These are phyloP conservation scores for Acrossocheilus fasciatus DNA, from an alignment of 2,797 vertebrate genomes.

Conservation along the genomic window DNA sequence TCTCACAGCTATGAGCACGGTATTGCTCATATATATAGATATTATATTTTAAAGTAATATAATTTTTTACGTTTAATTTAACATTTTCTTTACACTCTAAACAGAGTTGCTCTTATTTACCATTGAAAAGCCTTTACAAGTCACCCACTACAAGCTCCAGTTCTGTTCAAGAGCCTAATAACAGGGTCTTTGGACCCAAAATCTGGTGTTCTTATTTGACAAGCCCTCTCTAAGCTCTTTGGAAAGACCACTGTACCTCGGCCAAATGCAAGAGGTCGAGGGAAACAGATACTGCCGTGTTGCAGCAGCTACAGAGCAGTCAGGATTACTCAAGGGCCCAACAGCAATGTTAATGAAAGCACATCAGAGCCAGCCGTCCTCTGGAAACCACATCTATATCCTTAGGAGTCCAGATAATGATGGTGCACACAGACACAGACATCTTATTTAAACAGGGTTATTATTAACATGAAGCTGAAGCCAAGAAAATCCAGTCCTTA, in stretches of 20 bases:
- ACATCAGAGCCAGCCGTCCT: conserved; percentile 2
- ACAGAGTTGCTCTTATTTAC: not conserved
- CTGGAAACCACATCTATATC: conserved; percentile 6
- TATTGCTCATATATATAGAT: too few species aligned
- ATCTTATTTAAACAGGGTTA: conserved; percentile 28
- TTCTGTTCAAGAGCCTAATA: not conserved
- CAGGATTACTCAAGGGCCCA: conserved; percentile 24
- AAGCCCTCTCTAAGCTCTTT: conserved; percentile 14
- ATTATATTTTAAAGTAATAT: too few species aligned
- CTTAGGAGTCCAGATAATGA: conserved; percentile 32
- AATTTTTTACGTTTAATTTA: too few species aligned
- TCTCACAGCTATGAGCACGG: too few species aligned
- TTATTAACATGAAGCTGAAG: conserved; percentile 14
- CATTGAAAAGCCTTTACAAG: not conserved
- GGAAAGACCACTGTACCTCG: not conserved
- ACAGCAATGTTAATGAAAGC: conserved; percentile 31
- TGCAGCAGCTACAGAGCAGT: conserved; percentile 18
- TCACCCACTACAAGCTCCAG: not conserved
- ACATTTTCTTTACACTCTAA: not conserved
- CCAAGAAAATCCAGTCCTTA: not conserved
- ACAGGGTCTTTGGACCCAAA: not conserved
- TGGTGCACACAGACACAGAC: conserved; percentile 2
- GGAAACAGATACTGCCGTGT: conserved; percentile 8
- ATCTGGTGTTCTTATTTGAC: not conserved
- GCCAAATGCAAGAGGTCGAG: not conserved